Evolutionary conservation across 2,797 vertebrate species (phyloP).

Genomic region (Catamblyrhynchus diadema): DNA sequence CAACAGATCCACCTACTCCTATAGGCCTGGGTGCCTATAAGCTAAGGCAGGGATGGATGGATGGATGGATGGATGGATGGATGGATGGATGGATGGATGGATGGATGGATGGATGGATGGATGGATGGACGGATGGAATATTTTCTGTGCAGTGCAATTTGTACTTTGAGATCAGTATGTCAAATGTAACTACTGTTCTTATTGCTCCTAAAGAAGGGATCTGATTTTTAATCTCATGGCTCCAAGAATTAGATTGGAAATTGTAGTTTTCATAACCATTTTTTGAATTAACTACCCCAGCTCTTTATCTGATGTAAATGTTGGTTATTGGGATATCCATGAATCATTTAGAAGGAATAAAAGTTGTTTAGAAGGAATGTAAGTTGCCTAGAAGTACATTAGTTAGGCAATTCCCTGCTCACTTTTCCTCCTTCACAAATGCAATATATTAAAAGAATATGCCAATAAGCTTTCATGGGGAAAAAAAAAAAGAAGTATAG

Average conservation of each 20-base stretch:
- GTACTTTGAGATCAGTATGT: background rate
- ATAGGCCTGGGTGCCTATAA: background rate
- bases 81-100: background rate
- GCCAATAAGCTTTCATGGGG: background rate
- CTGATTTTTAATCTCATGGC: background rate
- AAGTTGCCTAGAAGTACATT: background rate
- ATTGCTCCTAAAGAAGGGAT: background rate
- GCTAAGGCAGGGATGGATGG: no score
- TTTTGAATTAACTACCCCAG: background rate
- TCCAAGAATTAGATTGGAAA: background rate
- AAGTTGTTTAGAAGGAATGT: background rate
- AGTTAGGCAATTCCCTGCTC: background rate
- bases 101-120: background rate
- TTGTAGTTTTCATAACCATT: background rate
- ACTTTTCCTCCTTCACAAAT: background rate
- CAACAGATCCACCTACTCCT: background rate
- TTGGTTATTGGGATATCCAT: background rate
- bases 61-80: background rate
- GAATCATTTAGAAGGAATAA: background rate
- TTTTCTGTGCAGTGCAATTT: fast-evolving
- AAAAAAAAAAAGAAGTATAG: background rate
- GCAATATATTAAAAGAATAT: background rate
- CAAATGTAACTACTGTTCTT: background rate
- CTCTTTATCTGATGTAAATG: background rate
- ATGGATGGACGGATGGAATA: background rate